phyloP scores from a whole-genome alignment of 2,113 vertebrate species.

The Opisthocomus hoazin region DNA sequence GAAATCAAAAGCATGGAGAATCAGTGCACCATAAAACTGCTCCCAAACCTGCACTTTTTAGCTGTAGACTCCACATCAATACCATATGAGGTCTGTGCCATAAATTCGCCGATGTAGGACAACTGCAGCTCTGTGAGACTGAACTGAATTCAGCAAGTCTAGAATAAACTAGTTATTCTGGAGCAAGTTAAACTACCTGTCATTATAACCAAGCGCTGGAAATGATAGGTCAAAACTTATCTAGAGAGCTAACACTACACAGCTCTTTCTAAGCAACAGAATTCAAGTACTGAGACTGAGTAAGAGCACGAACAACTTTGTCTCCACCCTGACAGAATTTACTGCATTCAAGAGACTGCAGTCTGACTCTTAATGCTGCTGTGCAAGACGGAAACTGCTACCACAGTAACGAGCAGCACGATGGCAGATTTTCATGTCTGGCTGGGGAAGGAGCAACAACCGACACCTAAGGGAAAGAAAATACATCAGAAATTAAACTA shows the following conservation, averaged over 20 bases:
- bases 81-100: not conserved
- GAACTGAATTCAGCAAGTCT: not conserved
- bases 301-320: not conserved
- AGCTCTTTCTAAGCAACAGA: not conserved
- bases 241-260: not conserved
- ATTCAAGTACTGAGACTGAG: not conserved
- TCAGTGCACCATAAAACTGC: not conserved
- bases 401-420: not conserved
- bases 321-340: constrained; percentile 11
- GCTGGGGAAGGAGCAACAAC: constrained; percentile 2
- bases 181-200: not conserved
- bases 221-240: not conserved
- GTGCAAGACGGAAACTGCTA: constrained; percentile 5
- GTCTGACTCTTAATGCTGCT: constrained; percentile 6
- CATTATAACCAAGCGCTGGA: not conserved
- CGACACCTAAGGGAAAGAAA: constrained; percentile 4
- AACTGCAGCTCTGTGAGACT: not conserved
- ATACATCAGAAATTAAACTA: constrained; percentile 1
- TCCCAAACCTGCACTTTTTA: not conserved
- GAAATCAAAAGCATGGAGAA: not conserved
- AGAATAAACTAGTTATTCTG: not conserved
- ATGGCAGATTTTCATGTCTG: not conserved
- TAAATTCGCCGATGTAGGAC: not conserved
- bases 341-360: constrained; percentile 24
- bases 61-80: not conserved